Conservation (phyloP, 1,140 invertebrate genomes). For the Stratiolaelaps scimitus region DNA sequence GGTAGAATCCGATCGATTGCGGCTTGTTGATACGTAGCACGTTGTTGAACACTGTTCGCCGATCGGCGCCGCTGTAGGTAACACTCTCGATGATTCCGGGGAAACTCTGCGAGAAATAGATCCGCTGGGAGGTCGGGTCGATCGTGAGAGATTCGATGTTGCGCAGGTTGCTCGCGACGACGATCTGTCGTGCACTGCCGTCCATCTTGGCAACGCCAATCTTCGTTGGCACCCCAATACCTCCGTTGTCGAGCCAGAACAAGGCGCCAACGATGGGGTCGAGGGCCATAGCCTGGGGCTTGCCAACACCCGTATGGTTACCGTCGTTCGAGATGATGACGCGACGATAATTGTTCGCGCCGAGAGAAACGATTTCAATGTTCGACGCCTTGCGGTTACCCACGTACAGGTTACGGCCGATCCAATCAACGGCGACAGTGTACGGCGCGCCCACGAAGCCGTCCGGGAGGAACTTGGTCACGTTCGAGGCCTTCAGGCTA, state of each 20-base stretch:
- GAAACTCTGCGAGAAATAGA: slow-evolving; percentile 72
- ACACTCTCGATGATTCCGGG: slow-evolving; percentile 46
- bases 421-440: slow-evolving; percentile 86
- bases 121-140: slow-evolving; percentile 63
- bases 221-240: slow-evolving; percentile 73
- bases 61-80: slow-evolving; percentile 51
- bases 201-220: slow-evolving; percentile 84
- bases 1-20: slow-evolving; percentile 66
- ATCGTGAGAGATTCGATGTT: slow-evolving; percentile 69
- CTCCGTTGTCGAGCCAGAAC: slow-evolving; percentile 92
- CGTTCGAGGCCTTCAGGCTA: slow-evolving; percentile 71
- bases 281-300: slow-evolving; percentile 70
- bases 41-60: slow-evolving; percentile 53
- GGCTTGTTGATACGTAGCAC: slow-evolving; percentile 49
- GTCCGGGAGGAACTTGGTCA: slow-evolving; percentile 59
- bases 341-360: slow-evolving; percentile 53
- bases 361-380: slow-evolving; percentile 68
- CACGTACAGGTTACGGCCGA: slow-evolving; percentile 84
- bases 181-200: slow-evolving; percentile 58
- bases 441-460: slow-evolving; percentile 81
- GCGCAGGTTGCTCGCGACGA: slow-evolving; percentile 50
- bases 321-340: slow-evolving; percentile 83
- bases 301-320: slow-evolving; percentile 65
- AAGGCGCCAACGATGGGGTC: slow-evolving; percentile 81
- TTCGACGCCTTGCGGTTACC: slow-evolving; percentile 81